Evolutionary conservation across 1,140 invertebrate genomes (phyloP), one percentile per base, ranked within the genome.

Genomic region (Frieseomelitta varia): DNA sequence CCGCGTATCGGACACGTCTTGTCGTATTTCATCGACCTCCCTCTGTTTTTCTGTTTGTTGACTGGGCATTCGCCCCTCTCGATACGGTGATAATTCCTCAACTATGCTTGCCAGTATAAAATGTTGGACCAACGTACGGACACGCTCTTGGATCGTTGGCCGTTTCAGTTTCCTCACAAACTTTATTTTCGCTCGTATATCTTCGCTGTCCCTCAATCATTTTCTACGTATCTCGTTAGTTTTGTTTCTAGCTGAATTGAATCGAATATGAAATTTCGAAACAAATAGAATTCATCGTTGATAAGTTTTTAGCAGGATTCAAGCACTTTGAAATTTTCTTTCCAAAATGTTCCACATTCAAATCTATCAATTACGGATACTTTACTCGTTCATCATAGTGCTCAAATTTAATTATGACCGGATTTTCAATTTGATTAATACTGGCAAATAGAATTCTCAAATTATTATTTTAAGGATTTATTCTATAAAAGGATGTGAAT

Each of bases 1-100:
- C 39, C 30, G 56, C 69, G 30, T 82, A 85, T 88, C 87, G 74
- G 79, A 61, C 65, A 4, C 15, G 53, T 0, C 47, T 67, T 27
- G 69, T 83, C 88, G 86, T 90, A 87, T 88, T 90, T 90, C 85
- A 90, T 90, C 74, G 56, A 61, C 69, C 51, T 78, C 67, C 81
- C 68, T 58, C 81, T 51, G 72, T 89, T 88, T 89, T 83, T 85
- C 79, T 74, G 17, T 74, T 61, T 82, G 83, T 88, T 76, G 79
- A 85, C 81, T 71, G 75, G 53, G 75, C n/a, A 56, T 53, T 75
- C 72, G 72, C 47, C 51, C 34, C 27, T 55, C 61, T 67, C 63
- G 61, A 1, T 34, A 24, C 67, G 73, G 73, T 75, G 87, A 88
- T 88, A 83, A 89, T 88, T 89, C 84, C 86, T 76, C 21, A 4